Evolutionary conservation across 2,113 vertebrate species (phyloP).

Genomic region (Phalacrocorax aristotelis): DNA sequence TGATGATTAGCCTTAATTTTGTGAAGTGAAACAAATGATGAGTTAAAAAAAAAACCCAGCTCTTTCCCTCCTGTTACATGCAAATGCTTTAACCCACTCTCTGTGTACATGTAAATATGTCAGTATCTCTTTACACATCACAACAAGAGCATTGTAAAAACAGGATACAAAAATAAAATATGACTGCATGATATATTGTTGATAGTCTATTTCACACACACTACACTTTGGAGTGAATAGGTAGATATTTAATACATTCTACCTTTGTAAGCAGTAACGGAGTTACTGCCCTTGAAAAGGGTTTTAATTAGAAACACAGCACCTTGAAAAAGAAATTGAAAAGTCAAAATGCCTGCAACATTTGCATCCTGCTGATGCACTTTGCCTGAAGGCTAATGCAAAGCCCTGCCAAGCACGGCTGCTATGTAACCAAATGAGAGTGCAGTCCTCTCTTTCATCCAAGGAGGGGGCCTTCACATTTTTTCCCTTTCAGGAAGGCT

Average conservation of each 20-base stretch:
- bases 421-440: neutral
- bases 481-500: neutral
- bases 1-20: neutral
- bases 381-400: neutral
- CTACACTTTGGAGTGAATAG: neutral
- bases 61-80: neutral
- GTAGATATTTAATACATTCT: neutral
- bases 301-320: neutral
- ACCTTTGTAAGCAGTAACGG: neutral
- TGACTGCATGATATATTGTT: neutral
- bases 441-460: neutral
- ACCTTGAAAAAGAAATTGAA: neutral
- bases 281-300: neutral
- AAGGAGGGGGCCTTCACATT: rapidly evolving
- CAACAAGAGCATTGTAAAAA: neutral
- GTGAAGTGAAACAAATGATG: neutral
- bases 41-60: neutral
- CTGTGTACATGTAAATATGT: neutral
- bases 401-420: neutral
- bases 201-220: neutral
- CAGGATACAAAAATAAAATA: neutral
- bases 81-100: neutral
- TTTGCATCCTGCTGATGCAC: neutral
- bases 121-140: neutral
- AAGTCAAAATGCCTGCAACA: neutral